These are phyloP conservation scores for Melinaea menophilus DNA, from an alignment of 2,888 invertebrate genomes.

Conservation along the genomic window DNA sequence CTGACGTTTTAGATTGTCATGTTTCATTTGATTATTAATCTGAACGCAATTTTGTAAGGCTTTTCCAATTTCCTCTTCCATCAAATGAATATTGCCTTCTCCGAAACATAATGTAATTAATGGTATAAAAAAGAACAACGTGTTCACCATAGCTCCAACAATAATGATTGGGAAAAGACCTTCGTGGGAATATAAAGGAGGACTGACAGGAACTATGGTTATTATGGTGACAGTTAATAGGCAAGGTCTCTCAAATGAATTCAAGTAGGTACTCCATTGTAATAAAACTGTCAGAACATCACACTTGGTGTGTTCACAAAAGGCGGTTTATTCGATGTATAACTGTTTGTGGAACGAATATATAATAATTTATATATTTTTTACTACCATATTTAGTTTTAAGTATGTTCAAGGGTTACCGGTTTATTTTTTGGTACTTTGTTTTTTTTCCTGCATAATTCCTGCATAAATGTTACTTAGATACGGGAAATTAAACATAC, in stretches of 20 bases:
- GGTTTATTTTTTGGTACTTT: too few relatives aligned
- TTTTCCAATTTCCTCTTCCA: conserved; percentile 60
- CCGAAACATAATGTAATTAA: conserved; percentile 47
- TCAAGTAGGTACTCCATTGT: not conserved
- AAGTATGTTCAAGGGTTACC: too few relatives aligned
- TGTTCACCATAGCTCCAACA: conserved; percentile 44
- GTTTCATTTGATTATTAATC: conserved; percentile 31
- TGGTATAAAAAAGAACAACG: conserved; percentile 44
- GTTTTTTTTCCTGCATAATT: too few relatives aligned
- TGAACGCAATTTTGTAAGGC: conserved; percentile 56
- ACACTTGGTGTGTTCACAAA: too few relatives aligned
- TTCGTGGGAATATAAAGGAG: conserved; percentile 43
- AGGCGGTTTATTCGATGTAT: too few relatives aligned
- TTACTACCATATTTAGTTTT: too few relatives aligned
- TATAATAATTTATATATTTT: too few relatives aligned
- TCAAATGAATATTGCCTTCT: conserved; percentile 64
- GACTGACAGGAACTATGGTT: conserved; percentile 48
- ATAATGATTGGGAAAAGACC: conserved; percentile 14
- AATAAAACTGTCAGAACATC: too few relatives aligned
- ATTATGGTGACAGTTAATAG: conserved; percentile 53
- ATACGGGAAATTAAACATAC: too few relatives aligned
- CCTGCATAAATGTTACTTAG: too few relatives aligned
- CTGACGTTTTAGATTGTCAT: conserved; percentile 35
- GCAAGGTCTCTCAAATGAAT: conserved; percentile 28
- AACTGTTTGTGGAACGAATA: too few relatives aligned